Evolutionary conservation across 2,888 invertebrate species (phyloP).

Genomic region (Abrostola tripartita): DNA sequence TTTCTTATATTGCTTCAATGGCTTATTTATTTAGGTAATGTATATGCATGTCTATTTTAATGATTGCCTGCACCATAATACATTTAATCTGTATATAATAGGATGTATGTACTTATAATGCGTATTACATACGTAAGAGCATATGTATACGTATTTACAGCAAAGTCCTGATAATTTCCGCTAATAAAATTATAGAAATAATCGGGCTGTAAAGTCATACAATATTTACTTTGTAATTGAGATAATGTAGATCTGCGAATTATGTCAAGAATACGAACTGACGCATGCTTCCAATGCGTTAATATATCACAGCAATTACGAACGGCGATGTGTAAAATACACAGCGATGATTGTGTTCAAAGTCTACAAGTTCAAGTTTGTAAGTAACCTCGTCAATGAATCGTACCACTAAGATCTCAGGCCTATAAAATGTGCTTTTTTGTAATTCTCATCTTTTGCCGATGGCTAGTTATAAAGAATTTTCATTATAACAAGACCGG

Average conservation of each 20-base stretch:
- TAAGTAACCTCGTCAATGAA: no score
- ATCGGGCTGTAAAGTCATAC: constrained; percentile 3
- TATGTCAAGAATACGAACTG: neutral
- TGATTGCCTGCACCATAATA: no score
- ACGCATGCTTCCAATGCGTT: neutral
- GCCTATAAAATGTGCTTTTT: no score
- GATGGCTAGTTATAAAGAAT: no score
- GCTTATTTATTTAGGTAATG: neutral
- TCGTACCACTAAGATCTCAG: no score
- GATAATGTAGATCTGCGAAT: constrained; percentile 10
- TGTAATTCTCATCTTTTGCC: no score
- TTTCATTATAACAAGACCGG: no score
- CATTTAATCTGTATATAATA: constrained; percentile 8
- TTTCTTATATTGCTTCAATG: no score
- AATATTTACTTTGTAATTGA: constrained; percentile 8
- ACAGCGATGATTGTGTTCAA: neutral
- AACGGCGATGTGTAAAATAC: neutral
- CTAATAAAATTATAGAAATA: constrained; percentile 17
- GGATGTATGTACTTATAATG: constrained; percentile 8
- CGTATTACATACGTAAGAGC: no score
- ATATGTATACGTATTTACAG: no score
- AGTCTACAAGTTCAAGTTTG: no score
- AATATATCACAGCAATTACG: neutral
- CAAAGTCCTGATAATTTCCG: constrained; percentile 3
- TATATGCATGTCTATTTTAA: constrained; percentile 2